Evolutionary conservation across 2,888 invertebrate species (phyloP), one percentile per base, ranked within the genome.

Genomic region (Fissipunctia ypsillon): DNA sequence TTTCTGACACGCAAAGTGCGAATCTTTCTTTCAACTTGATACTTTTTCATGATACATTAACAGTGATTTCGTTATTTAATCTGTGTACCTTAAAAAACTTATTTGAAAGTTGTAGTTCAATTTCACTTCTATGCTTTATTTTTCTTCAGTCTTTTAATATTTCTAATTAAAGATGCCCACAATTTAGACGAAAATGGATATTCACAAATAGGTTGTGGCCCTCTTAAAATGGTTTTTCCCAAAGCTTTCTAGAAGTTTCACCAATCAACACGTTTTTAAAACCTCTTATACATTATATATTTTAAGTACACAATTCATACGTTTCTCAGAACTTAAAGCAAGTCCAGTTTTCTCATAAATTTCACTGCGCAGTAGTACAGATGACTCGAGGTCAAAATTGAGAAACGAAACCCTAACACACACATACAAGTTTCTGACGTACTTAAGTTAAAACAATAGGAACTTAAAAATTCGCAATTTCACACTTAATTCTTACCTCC

Each of bases 371-470:
- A 69, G n/a, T n/a, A n/a, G n/a, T 63, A 74, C 41, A 41, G 48
- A 48, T 25, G 31, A n/a, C 14, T 54, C 76, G 81, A 81, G 81
- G 84, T 81, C 66, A 45, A 6, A 1, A 48, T 81, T 80, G 52
- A 43, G 81, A 60, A 81, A 81, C 67, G 12, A 45, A n/a, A 22
- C 61, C 52, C 35, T 54, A 35, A 28, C 54, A 50, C 35, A 66
- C 61, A 72, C 65, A 76, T 43, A 65, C 35, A 38, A 16, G 22
- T 38, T 25, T 3, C 66, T 84, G 76, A 84, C 72, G 76, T 75
- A 84, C 72, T 75, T 75, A 76, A 87, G 10, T 48, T 38, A 6
- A 59, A 75, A 85, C 85, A 85, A 85, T 87, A 64, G 83, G 35
- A 64, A 35, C 67, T 64, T 69, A 69, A 76, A 75, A 73, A 82